A percentile compares a stretch with the other conserved stretches of the same genome.
These are phyloP conservation scores for Papilio dardanus DNA, from an alignment of 1,140 invertebrate genomes.

Conservation along the genomic window DNA sequence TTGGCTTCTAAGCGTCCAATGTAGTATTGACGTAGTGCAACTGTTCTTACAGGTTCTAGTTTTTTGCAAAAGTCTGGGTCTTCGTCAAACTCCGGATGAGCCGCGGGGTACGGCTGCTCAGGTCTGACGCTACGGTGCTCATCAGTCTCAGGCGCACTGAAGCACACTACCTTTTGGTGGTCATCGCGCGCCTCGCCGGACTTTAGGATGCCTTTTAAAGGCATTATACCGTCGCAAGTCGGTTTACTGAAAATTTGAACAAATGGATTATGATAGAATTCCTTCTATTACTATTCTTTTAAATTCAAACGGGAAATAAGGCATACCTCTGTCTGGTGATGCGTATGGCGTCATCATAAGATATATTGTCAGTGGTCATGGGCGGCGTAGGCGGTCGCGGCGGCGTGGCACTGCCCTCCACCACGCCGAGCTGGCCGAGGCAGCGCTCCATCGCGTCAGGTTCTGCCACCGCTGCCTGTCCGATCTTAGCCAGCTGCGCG, in stretches of 20 bases:
- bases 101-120: constrained; percentile 50
- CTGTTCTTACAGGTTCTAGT: constrained; percentile 52
- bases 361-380: constrained; percentile 60
- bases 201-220: constrained; percentile 74
- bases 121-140: constrained; percentile 48
- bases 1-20: not conserved
- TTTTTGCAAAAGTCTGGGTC: constrained; percentile 65
- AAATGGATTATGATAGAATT: no score
- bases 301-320: not conserved
- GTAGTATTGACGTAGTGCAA: not conserved
- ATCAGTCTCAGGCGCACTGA: constrained; percentile 65
- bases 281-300: no score
- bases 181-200: constrained; percentile 67
- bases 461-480: constrained; percentile 68
- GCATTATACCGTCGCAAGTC: constrained; percentile 60
- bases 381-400: constrained; percentile 61
- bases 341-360: constrained; percentile 65
- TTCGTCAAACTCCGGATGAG: constrained; percentile 63
- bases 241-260: constrained; percentile 57
- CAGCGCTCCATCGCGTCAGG: constrained; percentile 79
- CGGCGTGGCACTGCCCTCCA: constrained; percentile 66
- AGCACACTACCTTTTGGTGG: constrained; percentile 77
- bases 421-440: constrained; percentile 69
- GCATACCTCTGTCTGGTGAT: constrained; percentile 53
- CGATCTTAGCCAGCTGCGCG: constrained; percentile 67